phyloP scores from a whole-genome alignment of 2,797 vertebrate species.

The Octomys mimax region DNA sequence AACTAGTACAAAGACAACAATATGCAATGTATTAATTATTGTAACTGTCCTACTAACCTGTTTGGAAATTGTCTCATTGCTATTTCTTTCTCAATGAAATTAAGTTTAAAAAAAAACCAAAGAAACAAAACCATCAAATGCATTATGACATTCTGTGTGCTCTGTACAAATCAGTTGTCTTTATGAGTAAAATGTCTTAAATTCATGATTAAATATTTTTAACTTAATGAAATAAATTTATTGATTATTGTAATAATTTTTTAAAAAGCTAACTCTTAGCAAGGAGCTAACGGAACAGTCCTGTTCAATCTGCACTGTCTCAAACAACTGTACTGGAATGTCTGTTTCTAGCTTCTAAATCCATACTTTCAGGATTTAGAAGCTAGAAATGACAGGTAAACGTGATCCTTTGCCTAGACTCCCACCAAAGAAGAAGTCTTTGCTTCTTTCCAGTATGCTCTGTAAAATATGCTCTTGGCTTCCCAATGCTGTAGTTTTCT shows the following conservation, averaged over 20 bases:
- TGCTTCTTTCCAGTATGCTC: not conserved
- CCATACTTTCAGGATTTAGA: not conserved
- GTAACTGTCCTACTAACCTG: too few relatives aligned
- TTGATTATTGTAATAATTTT: not conserved
- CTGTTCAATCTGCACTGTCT: not conserved
- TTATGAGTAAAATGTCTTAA: not conserved
- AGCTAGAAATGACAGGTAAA: too few relatives aligned
- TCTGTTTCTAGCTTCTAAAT: not conserved
- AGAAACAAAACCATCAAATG: not conserved
- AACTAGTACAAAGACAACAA: too few relatives aligned
- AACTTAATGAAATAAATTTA: not conserved
- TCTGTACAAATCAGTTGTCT: not conserved
- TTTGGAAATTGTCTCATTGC: too few relatives aligned
- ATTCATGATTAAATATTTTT: not conserved
- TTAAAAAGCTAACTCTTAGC: not conserved
- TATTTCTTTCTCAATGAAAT: too few relatives aligned
- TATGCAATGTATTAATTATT: too few relatives aligned
- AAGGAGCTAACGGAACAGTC: not conserved
- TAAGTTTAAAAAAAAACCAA: not conserved
- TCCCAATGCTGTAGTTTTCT: not conserved
- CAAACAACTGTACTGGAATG: not conserved
- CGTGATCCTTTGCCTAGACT: not conserved
- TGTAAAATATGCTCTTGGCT: not conserved
- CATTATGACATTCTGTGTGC: not conserved
- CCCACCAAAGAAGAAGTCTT: not conserved